Percentiles rank a stretch among this genome's conserved stretches.
phyloP scores from a whole-genome alignment of 2,888 invertebrate genomes.

The Taphrorychus bicolor region DNA sequence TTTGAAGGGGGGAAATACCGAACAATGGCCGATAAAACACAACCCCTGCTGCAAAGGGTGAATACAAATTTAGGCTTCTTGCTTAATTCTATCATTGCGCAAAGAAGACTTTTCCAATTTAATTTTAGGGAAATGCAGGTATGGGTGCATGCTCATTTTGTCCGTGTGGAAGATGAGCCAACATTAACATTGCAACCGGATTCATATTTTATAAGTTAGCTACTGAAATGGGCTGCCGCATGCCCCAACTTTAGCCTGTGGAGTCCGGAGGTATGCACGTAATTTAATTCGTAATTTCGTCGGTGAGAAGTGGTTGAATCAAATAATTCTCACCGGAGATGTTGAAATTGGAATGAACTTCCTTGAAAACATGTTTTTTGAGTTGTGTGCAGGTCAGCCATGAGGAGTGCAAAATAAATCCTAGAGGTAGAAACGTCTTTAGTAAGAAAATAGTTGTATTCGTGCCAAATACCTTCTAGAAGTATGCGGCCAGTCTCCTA shows the following conservation, averaged over 20 bases:
- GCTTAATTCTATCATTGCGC: constrained; percentile 2
- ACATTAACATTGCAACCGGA: not conserved
- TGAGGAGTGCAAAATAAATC: too few relatives aligned
- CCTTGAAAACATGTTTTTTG: too few relatives aligned
- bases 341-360: too few relatives aligned
- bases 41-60: constrained; percentile 27
- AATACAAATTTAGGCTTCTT: constrained; percentile 20
- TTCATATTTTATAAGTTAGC: not conserved
- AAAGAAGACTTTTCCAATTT: constrained; percentile 1
- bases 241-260: not conserved
- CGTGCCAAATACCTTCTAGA: too few relatives aligned
- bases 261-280: not conserved
- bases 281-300: not conserved
- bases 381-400: too few relatives aligned
- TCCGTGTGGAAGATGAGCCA: not conserved
- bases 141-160: not conserved
- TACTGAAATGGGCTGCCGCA: not conserved
- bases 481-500: too few relatives aligned
- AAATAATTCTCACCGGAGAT: too few relatives aligned
- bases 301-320: not conserved
- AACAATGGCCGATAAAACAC: constrained; percentile 32
- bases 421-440: too few relatives aligned
- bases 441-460: too few relatives aligned
- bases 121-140: not conserved
- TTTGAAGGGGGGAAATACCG: constrained; percentile 18